These are phyloP conservation scores for Proteles cristata DNA, from an alignment of 2,113 vertebrate species.

Conservation along the genomic window DNA sequence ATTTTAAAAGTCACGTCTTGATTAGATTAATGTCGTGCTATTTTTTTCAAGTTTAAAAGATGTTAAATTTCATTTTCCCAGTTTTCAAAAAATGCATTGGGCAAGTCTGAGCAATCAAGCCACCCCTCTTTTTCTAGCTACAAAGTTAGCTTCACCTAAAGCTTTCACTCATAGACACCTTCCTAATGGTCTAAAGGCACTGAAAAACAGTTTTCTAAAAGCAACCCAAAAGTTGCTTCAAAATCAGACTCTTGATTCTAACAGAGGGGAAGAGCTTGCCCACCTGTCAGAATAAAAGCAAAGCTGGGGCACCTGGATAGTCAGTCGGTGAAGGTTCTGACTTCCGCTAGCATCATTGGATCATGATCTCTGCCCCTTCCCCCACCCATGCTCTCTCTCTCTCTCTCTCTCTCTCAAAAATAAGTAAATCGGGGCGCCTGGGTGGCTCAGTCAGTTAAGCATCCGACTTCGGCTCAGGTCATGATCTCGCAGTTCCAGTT, in stretches of 20 bases:
- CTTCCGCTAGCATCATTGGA: no score
- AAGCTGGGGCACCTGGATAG: background rate
- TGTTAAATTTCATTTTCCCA: background rate
- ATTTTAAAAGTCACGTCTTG: background rate
- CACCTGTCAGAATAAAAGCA: background rate
- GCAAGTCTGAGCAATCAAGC: background rate
- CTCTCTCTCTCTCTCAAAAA: no score
- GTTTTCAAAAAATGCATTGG: background rate
- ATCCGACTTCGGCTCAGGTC: no score
- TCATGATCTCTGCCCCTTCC: no score
- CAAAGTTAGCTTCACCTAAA: conserved; percentile 3
- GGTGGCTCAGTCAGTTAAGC: no score
- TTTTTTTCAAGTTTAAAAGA: background rate
- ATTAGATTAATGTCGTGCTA: background rate
- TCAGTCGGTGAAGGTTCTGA: no score
- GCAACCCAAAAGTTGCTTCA: background rate
- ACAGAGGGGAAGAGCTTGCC: background rate
- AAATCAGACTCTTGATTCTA: conserved; percentile 20
- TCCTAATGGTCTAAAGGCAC: background rate
- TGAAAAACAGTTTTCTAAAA: background rate
- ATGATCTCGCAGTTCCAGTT: no score
- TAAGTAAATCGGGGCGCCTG: no score
- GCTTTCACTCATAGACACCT: background rate
- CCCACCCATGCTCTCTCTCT: no score
- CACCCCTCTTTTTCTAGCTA: background rate